A percentile compares a stretch with the other conserved stretches of the same genome.
These are phyloP conservation scores for Acanthaster planci DNA, from an alignment of 35 echinoderm and acorn worm genomes.

Conservation along the genomic window DNA sequence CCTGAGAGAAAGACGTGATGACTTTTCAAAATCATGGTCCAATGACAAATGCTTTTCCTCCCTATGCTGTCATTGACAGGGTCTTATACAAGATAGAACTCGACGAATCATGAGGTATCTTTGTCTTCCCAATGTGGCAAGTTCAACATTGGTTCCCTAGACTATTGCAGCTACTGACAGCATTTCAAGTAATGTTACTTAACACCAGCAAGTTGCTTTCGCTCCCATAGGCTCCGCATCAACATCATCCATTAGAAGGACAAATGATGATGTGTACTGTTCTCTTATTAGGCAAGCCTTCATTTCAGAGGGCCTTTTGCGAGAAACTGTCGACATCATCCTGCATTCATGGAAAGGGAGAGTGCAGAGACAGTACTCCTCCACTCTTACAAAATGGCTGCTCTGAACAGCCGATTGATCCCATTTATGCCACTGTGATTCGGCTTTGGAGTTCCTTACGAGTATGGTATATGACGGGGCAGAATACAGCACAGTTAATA, in stretches of 20 bases:
- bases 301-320: slow-evolving; percentile 15
- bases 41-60: slow-evolving; percentile 54
- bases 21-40: slow-evolving; percentile 27
- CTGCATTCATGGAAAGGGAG: slow-evolving; percentile 7
- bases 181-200: slow-evolving; percentile 6
- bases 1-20: slow-evolving; percentile 37
- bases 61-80: slow-evolving; percentile 24
- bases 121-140: slow-evolving; percentile 51
- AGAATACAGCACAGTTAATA: slow-evolving; percentile 27
- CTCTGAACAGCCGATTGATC: slow-evolving; percentile 18
- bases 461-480: neutral
- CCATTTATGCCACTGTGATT: slow-evolving; percentile 35
- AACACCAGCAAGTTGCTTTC: neutral
- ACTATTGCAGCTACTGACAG: too few species aligned
- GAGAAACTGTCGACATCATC: slow-evolving; percentile 31
- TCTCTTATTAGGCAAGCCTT: slow-evolving; percentile 23
- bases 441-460: slow-evolving; percentile 33
- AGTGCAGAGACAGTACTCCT: slow-evolving; percentile 36
- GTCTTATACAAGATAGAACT: slow-evolving; percentile 33
- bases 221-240: slow-evolving; percentile 20
- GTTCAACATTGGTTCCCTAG: slow-evolving; percentile 56
- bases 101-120: slow-evolving; percentile 31
- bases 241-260: neutral
- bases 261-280: slow-evolving; percentile 15
- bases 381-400: slow-evolving; percentile 26